A percentile compares a stretch with the other conserved stretches of the same genome.
Evolutionary conservation across 53 echinoderm and acorn worm genomes (phyloP).

Genomic region (Zoroaster sp.): DNA sequence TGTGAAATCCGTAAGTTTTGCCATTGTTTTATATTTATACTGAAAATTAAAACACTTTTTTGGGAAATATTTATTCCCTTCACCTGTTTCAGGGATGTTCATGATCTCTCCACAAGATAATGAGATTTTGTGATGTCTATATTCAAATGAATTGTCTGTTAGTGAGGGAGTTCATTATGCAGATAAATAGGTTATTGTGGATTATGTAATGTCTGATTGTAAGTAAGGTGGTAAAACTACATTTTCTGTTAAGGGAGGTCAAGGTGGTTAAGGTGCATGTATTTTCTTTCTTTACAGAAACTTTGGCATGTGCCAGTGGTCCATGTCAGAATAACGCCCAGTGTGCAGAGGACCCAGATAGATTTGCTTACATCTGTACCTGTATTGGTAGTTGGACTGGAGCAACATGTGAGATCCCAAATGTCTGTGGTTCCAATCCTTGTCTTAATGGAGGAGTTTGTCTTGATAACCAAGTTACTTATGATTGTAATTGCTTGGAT

Average conservation of each 20-base stretch:
- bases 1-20: constrained; percentile 34
- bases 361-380: constrained; percentile 54
- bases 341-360: constrained; percentile 48
- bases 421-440: constrained; percentile 19
- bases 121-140: no score
- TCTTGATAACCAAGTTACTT: not conserved
- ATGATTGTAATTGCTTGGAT: constrained; percentile 39
- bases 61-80: no score
- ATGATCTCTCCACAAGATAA: no score
- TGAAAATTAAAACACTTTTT: no score
- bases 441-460: constrained; percentile 57
- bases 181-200: no score
- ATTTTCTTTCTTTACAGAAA: constrained; percentile 6
- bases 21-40: not conserved
- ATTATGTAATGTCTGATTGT: no score
- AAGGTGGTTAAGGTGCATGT: no score
- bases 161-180: no score
- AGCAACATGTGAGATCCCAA: constrained; percentile 29
- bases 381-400: constrained; percentile 59
- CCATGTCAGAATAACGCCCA: constrained; percentile 70
- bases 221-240: no score
- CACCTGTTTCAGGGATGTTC: no score
- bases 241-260: no score
- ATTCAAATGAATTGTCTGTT: no score
- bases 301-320: constrained; percentile 61